Evolutionary conservation across 2,113 vertebrate genomes (phyloP).

Genomic region (Pluvialis apricaria): DNA sequence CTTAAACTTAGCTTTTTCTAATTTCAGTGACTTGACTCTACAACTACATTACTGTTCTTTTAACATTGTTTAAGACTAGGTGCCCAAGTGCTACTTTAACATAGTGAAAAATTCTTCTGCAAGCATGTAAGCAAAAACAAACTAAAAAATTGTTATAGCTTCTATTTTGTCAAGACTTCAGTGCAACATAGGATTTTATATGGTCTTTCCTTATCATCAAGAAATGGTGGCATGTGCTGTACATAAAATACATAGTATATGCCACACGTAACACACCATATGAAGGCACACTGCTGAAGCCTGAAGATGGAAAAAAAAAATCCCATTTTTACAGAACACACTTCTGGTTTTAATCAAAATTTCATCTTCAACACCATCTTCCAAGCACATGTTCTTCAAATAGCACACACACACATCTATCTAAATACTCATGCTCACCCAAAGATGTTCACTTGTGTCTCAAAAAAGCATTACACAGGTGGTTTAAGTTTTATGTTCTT

Average conservation of each 20-base stretch:
- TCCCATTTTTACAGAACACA: neutral
- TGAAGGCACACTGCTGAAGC: neutral
- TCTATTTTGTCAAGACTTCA: neutral
- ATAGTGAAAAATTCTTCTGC: neutral
- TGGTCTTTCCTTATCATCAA: neutral
- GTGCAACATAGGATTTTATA: neutral
- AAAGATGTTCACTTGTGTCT: neutral
- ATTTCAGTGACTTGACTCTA: neutral
- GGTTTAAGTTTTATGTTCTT: neutral
- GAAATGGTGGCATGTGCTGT: neutral
- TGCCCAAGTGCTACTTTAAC: neutral
- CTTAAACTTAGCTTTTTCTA: neutral
- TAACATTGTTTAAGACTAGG: neutral
- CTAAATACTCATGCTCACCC: neutral
- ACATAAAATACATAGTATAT: neutral
- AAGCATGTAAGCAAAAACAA: neutral
- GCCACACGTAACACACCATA: neutral
- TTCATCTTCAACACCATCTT: neutral
- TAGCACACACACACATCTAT: neutral
- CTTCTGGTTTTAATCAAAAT: neutral
- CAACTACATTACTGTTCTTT: neutral
- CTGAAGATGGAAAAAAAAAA: neutral
- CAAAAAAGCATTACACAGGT: neutral
- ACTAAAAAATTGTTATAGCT: accelerated
- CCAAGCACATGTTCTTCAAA: neutral